Evolutionary conservation across 1,140 invertebrate genomes (phyloP).

Genomic region (Drosophila athabasca): DNA sequence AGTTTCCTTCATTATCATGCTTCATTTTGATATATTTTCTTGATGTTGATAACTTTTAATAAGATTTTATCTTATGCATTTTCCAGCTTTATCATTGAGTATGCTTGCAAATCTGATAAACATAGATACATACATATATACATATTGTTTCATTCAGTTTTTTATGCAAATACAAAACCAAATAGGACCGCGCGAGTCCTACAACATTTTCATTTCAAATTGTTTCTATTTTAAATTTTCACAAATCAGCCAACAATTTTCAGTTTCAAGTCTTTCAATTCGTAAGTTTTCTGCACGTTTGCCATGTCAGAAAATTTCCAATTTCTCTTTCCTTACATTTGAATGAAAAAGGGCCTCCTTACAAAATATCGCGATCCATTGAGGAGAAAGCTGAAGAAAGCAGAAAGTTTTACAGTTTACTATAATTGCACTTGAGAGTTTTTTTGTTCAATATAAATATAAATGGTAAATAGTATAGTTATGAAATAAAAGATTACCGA

Average conservation of each 20-base stretch:
- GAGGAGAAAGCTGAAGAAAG: constrained; percentile 60
- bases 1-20: constrained; percentile 38
- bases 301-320: constrained; percentile 1
- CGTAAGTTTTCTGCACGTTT: constrained; percentile 50
- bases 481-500: constrained; percentile 23
- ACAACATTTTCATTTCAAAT: constrained; percentile 32
- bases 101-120: constrained; percentile 51
- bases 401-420: constrained; percentile 69
- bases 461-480: constrained; percentile 3
- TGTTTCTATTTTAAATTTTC: constrained; percentile 24
- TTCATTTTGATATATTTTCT: constrained; percentile 59
- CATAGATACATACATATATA: constrained; percentile 51
- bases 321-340: constrained; percentile 2
- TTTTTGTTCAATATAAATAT: constrained; percentile 7
- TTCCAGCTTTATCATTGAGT: constrained; percentile 45
- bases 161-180: constrained; percentile 61
- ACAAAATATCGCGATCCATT: neutral
- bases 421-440: constrained; percentile 80
- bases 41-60: constrained; percentile 63
- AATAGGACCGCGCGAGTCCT: constrained; percentile 24
- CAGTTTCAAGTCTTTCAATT: constrained; percentile 73
- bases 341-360: constrained; percentile 11
- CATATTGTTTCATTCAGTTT: constrained; percentile 35
- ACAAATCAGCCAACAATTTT: constrained; percentile 65
- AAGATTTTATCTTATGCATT: constrained; percentile 55